These are phyloP conservation scores for Toxonevra muliebris DNA, from an alignment of 2,888 invertebrate species.

Conservation along the genomic window DNA sequence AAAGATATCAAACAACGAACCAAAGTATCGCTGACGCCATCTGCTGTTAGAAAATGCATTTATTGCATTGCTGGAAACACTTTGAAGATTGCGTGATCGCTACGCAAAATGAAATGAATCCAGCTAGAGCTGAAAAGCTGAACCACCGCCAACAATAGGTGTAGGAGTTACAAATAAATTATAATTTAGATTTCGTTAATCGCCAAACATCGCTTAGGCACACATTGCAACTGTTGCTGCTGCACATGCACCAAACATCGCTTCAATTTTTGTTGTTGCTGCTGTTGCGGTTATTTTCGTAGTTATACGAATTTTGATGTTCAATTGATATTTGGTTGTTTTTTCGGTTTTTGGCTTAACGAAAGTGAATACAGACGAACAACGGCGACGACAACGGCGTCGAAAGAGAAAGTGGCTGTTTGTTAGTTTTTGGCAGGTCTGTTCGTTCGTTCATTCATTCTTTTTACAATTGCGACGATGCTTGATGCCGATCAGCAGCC, in stretches of 20 bases:
- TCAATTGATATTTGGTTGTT: no score
- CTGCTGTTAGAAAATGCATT: constrained; percentile 27
- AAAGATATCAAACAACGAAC: background rate
- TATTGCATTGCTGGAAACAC: no score
- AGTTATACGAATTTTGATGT: constrained; percentile 13
- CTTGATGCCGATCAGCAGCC: constrained; percentile 23
- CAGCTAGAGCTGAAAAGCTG: no score
- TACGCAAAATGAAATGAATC: no score
- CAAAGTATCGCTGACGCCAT: constrained; percentile 20
- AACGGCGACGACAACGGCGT: background rate
- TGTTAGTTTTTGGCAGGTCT: constrained; percentile 55
- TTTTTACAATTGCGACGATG: constrained; percentile 47
- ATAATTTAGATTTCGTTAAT: constrained; percentile 50
- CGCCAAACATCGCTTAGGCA: constrained; percentile 18
- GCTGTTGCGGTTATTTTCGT: constrained; percentile 6
- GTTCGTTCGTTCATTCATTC: constrained; percentile 31
- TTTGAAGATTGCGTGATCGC: background rate
- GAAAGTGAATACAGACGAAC: no score
- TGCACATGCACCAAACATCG: constrained; percentile 14
- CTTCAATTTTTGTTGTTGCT: background rate
- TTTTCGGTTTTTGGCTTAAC: no score
- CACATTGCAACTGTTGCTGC: constrained; percentile 14
- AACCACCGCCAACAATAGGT: constrained; percentile 19
- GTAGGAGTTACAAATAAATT: constrained; percentile 57
- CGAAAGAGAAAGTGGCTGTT: constrained; percentile 59